These are phyloP conservation scores for Venturia canescens DNA, from an alignment of 1,140 invertebrate genomes.

Conservation along the genomic window DNA sequence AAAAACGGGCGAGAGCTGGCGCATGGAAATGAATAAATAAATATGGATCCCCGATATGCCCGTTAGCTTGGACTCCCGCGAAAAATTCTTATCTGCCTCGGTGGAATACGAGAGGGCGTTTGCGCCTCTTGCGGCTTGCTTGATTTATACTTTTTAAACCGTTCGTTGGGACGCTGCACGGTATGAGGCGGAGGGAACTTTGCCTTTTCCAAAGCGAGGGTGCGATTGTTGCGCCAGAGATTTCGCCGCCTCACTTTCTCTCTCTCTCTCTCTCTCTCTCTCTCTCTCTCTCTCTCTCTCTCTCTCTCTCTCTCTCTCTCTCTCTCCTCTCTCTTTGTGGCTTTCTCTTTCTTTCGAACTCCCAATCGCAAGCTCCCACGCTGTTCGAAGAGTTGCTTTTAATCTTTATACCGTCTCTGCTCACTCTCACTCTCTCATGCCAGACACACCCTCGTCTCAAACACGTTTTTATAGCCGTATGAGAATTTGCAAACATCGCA, in stretches of 20 bases:
- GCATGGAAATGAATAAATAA: constrained; percentile 44
- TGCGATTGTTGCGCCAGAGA: constrained; percentile 12
- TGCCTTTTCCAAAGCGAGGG: background rate
- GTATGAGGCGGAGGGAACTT: constrained; percentile 3
- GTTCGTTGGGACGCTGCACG: background rate
- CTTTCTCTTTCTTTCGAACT: background rate
- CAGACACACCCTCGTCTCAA: constrained; percentile 12
- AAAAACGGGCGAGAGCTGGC: constrained; percentile 11
- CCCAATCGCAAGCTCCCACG: background rate
- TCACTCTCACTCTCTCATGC: background rate
- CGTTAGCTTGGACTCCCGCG: constrained; percentile 39
- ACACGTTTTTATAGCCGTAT: constrained; percentile 13
- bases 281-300: too few relatives aligned
- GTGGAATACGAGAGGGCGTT: background rate
- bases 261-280: background rate
- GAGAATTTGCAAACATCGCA: constrained; percentile 27
- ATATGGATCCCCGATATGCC: constrained; percentile 42
- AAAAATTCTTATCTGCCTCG: constrained; percentile 38
- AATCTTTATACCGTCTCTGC: constrained; percentile 37
- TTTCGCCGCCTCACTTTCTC: constrained; percentile 4
- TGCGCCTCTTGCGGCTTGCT: background rate
- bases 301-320: background rate
- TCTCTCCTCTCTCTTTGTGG: background rate
- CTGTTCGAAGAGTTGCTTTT: constrained; percentile 43
- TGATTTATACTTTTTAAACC: constrained; percentile 41